Percentiles rank a stretch among this genome's conserved stretches.
phyloP scores from a whole-genome alignment of 2,113 vertebrate species.

The Mus spicilegus region DNA sequence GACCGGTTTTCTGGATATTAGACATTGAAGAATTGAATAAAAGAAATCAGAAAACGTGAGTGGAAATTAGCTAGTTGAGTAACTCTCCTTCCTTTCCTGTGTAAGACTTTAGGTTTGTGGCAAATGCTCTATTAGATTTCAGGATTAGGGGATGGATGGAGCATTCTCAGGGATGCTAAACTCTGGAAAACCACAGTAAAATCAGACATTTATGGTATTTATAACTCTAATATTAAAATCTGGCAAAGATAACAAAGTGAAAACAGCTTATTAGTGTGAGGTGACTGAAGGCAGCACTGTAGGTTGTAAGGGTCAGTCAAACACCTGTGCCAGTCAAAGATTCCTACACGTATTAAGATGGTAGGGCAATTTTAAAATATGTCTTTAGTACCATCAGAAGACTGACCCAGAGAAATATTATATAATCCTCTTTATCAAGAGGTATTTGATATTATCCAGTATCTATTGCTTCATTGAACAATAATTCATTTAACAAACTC shows the following conservation, averaged over 20 bases:
- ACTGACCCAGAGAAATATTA: not conserved
- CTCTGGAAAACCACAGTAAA: constrained; percentile 18
- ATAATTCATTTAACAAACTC: constrained; percentile 25
- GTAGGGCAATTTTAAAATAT: not conserved
- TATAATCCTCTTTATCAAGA: not conserved
- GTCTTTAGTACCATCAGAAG: not conserved
- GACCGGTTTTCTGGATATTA: not conserved
- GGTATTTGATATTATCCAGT: not conserved
- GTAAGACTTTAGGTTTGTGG: not conserved
- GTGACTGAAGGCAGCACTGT: not conserved
- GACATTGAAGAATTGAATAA: not conserved
- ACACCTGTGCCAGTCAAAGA: not conserved
- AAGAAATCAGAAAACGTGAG: not conserved
- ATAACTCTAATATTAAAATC: constrained; percentile 7
- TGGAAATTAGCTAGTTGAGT: not conserved
- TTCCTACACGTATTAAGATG: not conserved
- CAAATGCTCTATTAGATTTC: not conserved
- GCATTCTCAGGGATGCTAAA: not conserved
- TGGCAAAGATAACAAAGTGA: not conserved
- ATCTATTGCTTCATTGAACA: not conserved
- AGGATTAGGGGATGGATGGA: not conserved
- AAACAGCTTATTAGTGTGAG: not conserved
- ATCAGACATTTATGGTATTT: not conserved
- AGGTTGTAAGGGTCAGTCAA: not conserved
- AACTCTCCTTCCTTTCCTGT: not conserved